phyloP scores from a whole-genome alignment of 2,113 vertebrate species.

The Oreochromis aureus region DNA sequence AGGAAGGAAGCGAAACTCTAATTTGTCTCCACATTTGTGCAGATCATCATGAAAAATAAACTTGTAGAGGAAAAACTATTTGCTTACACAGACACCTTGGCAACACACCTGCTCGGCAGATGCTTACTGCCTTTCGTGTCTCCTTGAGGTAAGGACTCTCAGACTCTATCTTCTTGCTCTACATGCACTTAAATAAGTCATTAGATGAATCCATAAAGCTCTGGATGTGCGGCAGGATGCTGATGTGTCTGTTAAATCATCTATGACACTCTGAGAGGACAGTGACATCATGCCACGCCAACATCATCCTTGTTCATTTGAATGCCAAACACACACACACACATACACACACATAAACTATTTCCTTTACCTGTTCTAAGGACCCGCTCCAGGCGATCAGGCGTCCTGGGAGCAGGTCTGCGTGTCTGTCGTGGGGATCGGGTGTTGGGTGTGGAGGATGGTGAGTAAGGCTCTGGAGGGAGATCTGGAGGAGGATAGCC shows the following conservation, averaged over 20 bases:
- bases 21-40: background rate
- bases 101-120: background rate
- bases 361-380: conserved; percentile 80
- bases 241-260: background rate
- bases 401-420: conserved; percentile 77
- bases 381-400: conserved; percentile 85
- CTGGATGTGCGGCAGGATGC: background rate
- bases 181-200: conserved; percentile 6
- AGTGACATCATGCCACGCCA: background rate
- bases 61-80: background rate
- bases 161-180: background rate
- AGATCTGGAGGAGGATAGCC: conserved; percentile 84
- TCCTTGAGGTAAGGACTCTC: background rate
- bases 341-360: background rate
- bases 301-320: background rate
- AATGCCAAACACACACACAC: background rate
- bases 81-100: background rate
- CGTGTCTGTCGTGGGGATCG: conserved; percentile 86
- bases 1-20: background rate
- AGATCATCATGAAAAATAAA: background rate
- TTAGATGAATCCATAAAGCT: background rate
- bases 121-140: background rate
- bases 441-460: conserved; percentile 83
- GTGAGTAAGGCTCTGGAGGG: conserved; percentile 87
- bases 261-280: background rate